Base-by-base conservation (phyloP, 2,797 vertebrate genomes). In the Todus mexicanus region DNA sequence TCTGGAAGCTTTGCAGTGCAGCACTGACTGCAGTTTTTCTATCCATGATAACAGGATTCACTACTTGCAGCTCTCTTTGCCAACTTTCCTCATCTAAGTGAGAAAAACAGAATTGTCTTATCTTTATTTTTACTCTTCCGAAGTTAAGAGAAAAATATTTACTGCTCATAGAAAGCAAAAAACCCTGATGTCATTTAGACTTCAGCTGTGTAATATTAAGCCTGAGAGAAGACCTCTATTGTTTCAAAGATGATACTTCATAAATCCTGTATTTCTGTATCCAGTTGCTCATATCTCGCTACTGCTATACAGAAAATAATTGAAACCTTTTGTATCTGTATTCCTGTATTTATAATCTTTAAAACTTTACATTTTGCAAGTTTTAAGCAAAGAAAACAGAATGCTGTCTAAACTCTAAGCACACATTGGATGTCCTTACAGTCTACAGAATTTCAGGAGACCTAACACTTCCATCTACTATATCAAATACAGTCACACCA, bases 101-200 rank as follows among this genome's bases (percentile, higher is more conserved):
- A 74, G 64, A 80, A 74, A 61, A 80, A 22, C 17, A 84, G 16
- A 87, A 84, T 51, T 69, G n/a, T 35, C 50, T 95, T 92, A 84
- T 77, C 80, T 92, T 92, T 84, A 81, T 56, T 95, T 82, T 79
- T 31, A 74, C 29, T 20, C 43, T 71, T 64, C 60, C 38, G 87
- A 96, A 84, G 13, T 7, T 27, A 87, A 86, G 37, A 78, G 70
- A 73, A 93, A 84, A 84, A 79, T 90, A 94, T 64, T 90, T 94
- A 84, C 25, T 80, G 57, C 61, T 84, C 89, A 92, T 0, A 75
- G 38, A 72, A 87, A 78, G 66, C 50, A 83, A 78, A 90, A 56
- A 59, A 82, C 89, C 72, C 53, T 15, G 64, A 92, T 47, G 47
- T 72, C 9, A 75, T 50, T 93, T 50, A 83, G 72, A 83, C 26